A percentile compares a stretch with the other conserved stretches of the same genome.
phyloP scores from a whole-genome alignment of 2,888 invertebrate genomes.

The Hoplodrina ambigua region DNA sequence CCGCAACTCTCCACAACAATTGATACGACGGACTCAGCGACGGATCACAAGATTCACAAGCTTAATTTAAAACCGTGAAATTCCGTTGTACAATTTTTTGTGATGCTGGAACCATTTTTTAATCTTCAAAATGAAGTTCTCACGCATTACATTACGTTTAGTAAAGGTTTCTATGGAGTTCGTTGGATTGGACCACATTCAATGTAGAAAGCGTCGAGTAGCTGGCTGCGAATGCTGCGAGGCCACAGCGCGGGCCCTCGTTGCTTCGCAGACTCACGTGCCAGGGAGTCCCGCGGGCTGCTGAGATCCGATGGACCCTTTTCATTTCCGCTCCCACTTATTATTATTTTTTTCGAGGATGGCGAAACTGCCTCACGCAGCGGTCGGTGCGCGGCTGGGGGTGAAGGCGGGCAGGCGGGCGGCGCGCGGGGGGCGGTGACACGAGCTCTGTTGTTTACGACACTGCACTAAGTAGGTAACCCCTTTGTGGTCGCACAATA shows the following conservation, averaged over 20 bases:
- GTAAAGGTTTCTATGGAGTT: conserved; percentile 40
- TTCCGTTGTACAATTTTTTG: conserved; percentile 36
- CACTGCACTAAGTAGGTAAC: conserved; percentile 63
- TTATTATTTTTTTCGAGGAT: conserved; percentile 73
- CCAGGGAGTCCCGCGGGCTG: conserved; percentile 59
- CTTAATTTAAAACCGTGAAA: conserved; percentile 31
- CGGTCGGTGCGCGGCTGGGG: conserved; percentile 9
- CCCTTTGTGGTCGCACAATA: conserved; percentile 65
- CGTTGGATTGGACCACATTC: conserved; percentile 27
- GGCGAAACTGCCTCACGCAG: conserved; percentile 62
- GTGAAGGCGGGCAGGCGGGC: conserved; percentile 28
- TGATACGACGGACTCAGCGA: neutral
- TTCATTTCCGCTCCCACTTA: conserved; percentile 73
- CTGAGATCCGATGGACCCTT: conserved; percentile 76
- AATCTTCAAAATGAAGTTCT: conserved; percentile 37
- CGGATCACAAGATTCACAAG: conserved; percentile 32
- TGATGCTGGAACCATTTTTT: conserved; percentile 35
- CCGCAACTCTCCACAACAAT: neutral
- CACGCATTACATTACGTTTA: conserved; percentile 39
- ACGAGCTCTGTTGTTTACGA: conserved; percentile 48
- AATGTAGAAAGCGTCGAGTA: conserved; percentile 32
- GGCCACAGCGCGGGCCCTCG: conserved; percentile 12
- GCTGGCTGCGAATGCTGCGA: neutral
- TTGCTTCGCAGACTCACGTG: conserved; percentile 39
- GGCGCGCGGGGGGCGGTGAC: conserved; percentile 17